Conservation (phyloP, 2,797 vertebrate genomes). For the Schizothorax lantsangensis region DNA sequence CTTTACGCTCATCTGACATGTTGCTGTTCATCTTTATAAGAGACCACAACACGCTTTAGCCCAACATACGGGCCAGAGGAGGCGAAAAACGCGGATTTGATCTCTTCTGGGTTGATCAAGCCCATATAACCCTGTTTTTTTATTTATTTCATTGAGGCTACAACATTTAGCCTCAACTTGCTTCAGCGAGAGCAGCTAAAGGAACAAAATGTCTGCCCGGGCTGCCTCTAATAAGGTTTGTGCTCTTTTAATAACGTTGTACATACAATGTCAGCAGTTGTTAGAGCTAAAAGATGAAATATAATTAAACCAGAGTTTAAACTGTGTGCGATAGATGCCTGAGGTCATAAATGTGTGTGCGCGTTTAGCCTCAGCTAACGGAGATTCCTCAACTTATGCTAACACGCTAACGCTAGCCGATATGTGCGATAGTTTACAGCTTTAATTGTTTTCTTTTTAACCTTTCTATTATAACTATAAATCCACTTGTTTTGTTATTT, state of each 20-base stretch:
- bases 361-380: slow-evolving; percentile 44
- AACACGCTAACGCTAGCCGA: slow-evolving; percentile 41
- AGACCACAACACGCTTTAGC: slow-evolving; percentile 54
- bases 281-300: neutral
- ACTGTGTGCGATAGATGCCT: neutral
- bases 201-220: slow-evolving; percentile 85
- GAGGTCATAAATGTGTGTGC: slow-evolving; percentile 30
- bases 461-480: neutral
- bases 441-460: neutral
- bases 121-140: neutral
- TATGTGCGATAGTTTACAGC: neutral
- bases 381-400: slow-evolving; percentile 51
- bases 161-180: slow-evolving; percentile 64
- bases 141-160: slow-evolving; percentile 25
- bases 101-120: neutral
- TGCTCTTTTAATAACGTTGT: slow-evolving; percentile 16
- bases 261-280: neutral
- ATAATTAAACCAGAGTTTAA: neutral
- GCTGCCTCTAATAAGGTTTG: slow-evolving; percentile 77
- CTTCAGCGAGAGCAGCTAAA: slow-evolving; percentile 57
- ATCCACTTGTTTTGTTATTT: neutral
- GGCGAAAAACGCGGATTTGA: slow-evolving; percentile 23
- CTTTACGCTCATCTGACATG: slow-evolving; percentile 65
- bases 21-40: slow-evolving; percentile 54
- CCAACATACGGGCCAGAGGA: slow-evolving; percentile 51